Conservation (phyloP, 1,140 invertebrate genomes). For the Eriosoma lanigerum region DNA sequence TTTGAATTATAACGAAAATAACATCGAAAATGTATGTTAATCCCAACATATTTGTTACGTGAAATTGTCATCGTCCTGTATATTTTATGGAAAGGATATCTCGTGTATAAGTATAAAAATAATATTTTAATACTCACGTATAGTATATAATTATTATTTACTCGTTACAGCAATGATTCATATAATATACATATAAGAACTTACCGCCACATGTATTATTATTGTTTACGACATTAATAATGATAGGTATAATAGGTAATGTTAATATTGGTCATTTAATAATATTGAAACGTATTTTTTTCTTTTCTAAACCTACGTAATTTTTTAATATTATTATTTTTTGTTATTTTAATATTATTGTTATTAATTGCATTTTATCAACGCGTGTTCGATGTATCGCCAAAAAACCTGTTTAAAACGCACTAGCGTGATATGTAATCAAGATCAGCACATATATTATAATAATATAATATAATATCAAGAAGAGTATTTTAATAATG, state of each 20-base stretch:
- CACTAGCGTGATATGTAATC: constrained; percentile 23
- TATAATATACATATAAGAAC: no score
- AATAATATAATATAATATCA: no score
- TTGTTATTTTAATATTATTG: not conserved
- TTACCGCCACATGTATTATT: not conserved
- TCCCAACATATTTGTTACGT: no score
- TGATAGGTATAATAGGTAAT: constrained; percentile 8
- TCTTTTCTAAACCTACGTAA: no score
- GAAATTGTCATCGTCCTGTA: not conserved
- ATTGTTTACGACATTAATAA: constrained; percentile 12
- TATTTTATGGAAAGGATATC: not conserved
- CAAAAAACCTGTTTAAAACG: constrained; percentile 32
- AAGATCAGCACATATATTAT: no score
- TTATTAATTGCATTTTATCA: not conserved
- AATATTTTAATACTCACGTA: not conserved
- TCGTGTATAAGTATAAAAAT: not conserved
- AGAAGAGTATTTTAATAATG: not conserved
- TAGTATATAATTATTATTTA: constrained; percentile 10
- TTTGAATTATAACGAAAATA: no score
- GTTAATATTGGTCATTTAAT: no score
- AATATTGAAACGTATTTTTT: not conserved
- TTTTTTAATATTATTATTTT: not conserved
- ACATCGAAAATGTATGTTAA: no score
- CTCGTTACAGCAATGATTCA: not conserved
- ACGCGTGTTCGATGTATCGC: not conserved